These are phyloP conservation scores for Numenius arquata DNA, from an alignment of 2,113 vertebrate species.

Conservation along the genomic window DNA sequence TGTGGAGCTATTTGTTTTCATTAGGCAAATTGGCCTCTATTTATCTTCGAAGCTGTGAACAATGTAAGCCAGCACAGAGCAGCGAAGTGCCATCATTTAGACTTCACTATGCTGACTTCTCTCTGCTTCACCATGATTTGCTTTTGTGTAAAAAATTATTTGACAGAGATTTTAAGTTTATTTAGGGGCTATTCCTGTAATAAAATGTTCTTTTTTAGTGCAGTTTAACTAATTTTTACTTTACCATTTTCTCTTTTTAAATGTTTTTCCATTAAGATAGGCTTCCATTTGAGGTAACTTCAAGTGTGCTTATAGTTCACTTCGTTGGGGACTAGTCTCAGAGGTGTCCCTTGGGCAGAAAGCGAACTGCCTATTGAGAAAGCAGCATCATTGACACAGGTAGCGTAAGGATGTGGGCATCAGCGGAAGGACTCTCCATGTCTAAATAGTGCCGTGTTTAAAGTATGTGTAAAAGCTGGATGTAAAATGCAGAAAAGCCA, in stretches of 20 bases:
- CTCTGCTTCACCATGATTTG: not conserved
- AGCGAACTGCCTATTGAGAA: not conserved
- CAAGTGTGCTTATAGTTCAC: not conserved
- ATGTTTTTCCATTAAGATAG: not conserved
- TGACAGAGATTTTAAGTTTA: not conserved
- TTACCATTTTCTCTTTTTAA: not conserved
- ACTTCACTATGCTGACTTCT: no score
- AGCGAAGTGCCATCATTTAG: not conserved
- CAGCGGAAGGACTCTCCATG: not conserved
- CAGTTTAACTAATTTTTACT: not conserved
- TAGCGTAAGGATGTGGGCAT: not conserved
- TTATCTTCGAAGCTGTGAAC: not conserved
- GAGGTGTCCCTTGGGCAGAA: not conserved
- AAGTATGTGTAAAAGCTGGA: not conserved
- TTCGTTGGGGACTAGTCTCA: not conserved
- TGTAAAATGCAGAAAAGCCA: not conserved
- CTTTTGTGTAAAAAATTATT: not conserved
- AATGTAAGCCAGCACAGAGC: not conserved
- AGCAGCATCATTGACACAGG: not conserved
- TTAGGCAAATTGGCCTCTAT: not conserved
- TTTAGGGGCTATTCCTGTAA: not conserved
- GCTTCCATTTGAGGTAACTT: not conserved
- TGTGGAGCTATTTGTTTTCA: not conserved
- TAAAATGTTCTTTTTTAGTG: not conserved
- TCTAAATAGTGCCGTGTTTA: not conserved